Evolutionary conservation across 2,113 vertebrate species (phyloP).

Genomic region (Phylloscopus trochilus): DNA sequence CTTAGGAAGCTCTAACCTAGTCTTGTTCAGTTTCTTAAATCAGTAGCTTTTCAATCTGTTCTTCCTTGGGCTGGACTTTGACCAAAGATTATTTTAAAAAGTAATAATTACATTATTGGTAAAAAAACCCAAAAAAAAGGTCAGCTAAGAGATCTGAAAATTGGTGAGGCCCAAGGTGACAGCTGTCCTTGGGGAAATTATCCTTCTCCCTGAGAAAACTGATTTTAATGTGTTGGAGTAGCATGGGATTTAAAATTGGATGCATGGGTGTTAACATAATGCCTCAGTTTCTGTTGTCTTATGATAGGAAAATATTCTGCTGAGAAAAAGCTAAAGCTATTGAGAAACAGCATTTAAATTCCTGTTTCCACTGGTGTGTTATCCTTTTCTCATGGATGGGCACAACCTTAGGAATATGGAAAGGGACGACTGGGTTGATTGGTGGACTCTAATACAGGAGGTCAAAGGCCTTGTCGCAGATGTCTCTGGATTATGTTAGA

Average conservation of each 20-base stretch:
- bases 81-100: neutral
- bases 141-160: neutral
- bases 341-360: neutral
- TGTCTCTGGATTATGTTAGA: neutral
- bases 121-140: neutral
- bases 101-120: neutral
- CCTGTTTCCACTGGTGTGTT: neutral
- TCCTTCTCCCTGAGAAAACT: neutral
- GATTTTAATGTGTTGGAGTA: neutral
- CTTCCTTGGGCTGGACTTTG: neutral
- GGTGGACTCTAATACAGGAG: neutral
- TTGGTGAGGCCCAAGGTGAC: neutral
- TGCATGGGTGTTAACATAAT: neutral
- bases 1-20: neutral
- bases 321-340: neutral
- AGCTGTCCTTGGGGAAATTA: neutral
- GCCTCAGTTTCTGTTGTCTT: neutral
- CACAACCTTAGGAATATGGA: neutral
- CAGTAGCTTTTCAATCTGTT: neutral
- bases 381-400: neutral
- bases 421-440: neutral
- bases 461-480: neutral
- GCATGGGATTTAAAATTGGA: neutral
- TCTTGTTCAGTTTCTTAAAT: neutral
- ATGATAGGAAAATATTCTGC: neutral